A percentile compares a stretch with the other conserved stretches of the same genome.
Evolutionary conservation across 2,797 vertebrate species (phyloP).

Genomic region (Silurus aristotelis): DNA sequence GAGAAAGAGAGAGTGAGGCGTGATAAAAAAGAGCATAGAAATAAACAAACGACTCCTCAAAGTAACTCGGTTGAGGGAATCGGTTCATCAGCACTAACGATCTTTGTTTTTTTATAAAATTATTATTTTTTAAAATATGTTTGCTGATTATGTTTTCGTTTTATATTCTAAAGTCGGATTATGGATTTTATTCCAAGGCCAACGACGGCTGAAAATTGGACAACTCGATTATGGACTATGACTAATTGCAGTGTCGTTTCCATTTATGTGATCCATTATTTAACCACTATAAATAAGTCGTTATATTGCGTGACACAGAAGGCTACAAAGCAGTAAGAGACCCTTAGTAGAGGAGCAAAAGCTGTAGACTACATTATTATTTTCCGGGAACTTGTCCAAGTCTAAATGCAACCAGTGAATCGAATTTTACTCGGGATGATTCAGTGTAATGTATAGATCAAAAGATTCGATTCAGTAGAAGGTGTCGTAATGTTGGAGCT

Average conservation of each 20-base stretch:
- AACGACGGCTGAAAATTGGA: not conserved
- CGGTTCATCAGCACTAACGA: not conserved
- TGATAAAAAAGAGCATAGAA: too few relatives aligned
- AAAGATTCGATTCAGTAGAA: not conserved
- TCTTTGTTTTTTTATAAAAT: not conserved
- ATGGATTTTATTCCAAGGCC: not conserved
- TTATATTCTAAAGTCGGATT: not conserved
- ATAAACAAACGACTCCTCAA: not conserved
- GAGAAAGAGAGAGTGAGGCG: not conserved
- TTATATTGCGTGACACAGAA: not conserved
- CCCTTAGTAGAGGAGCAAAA: not conserved
- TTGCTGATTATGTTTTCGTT: not conserved
- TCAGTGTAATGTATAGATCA: not conserved
- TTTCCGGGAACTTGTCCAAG: not conserved
- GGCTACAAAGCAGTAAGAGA: not conserved
- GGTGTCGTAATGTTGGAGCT: not conserved
- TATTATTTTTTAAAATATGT: not conserved
- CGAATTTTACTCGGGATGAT: not conserved
- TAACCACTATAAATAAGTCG: not conserved
- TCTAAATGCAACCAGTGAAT: not conserved
- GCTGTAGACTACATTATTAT: not conserved
- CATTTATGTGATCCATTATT: not conserved
- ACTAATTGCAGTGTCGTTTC: not conserved
- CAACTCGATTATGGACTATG: not conserved
- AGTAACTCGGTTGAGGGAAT: constrained; percentile 12